Evolutionary conservation across 1,140 invertebrate species (phyloP).

Genomic region (Luehdorfia chinensis): DNA sequence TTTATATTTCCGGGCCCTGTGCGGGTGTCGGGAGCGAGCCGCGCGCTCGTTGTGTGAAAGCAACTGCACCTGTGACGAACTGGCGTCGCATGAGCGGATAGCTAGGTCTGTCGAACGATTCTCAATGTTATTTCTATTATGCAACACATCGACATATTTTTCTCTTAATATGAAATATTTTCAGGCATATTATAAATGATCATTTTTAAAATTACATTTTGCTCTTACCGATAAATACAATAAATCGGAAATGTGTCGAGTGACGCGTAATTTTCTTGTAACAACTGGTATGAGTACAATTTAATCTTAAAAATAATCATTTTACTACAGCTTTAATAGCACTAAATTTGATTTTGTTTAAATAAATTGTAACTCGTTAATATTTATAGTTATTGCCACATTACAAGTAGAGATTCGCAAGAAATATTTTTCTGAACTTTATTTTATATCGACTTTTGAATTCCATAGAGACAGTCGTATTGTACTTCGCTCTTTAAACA

Average conservation of each 20-base stretch:
- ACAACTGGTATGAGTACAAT: no score
- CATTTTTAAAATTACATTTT: neutral
- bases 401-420: slow-evolving; percentile 2
- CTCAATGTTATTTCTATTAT: slow-evolving; percentile 6
- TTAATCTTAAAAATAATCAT: neutral
- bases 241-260: no score
- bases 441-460: slow-evolving; percentile 9
- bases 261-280: no score
- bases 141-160: slow-evolving; percentile 12
- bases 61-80: slow-evolving; percentile 5
- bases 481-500: slow-evolving; percentile 7
- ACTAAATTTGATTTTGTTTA: slow-evolving; percentile 4
- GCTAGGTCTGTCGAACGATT: no score
- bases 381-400: slow-evolving; percentile 12
- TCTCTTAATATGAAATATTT: slow-evolving; percentile 8
- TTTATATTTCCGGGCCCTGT: slow-evolving; percentile 22
- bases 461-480: slow-evolving; percentile 10
- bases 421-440: slow-evolving; percentile 3
- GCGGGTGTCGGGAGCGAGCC: no score
- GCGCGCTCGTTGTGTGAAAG: slow-evolving; percentile 8
- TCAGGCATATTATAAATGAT: slow-evolving; percentile 8
- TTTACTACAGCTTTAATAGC: slow-evolving; percentile 17
- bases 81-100: neutral
- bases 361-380: slow-evolving; percentile 4
- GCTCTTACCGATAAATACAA: neutral